Base-by-base conservation (phyloP, 1,140 invertebrate genomes). In the Vanessa atalanta region DNA sequence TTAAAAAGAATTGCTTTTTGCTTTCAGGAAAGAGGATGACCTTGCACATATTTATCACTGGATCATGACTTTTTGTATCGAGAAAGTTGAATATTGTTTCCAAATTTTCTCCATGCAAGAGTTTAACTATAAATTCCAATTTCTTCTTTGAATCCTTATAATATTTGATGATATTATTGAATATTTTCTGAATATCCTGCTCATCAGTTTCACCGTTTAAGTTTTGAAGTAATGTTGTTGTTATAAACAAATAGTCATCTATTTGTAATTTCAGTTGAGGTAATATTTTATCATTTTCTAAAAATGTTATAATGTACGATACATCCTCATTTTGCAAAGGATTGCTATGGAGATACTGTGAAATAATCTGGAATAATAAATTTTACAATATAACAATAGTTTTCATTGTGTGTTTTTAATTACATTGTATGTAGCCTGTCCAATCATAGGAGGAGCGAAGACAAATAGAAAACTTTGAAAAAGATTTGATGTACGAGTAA, bases 81-180 rank as follows among this genome's bases (percentile, higher is more conserved):
- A 90, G 78, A 61, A 79, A 92, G 55, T 73, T 78, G 50, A 92
- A 90, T 53, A 92, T 57, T 11, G 84, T 89, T 76, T 92, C 88
- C 37, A 92, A 76, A 74, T 87, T 85, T 73, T 90, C 84, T 68
- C 83, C 84, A 15, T 86, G 71, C 26, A 91, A 63, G 1, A 92
- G 73, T 73, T 88, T 89, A 3, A 84, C 64, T 14, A 90, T 85
- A 75, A 92, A 90, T 48, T 91, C 88, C 13, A 90, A 68, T 77
- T 92, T 92, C 65, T 90, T 91, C 67, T 88, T 91, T 9, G 81
- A 85, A 12, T 89, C 87, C 70, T 82, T 89, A 70, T 90, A 91
- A 66, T 88, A 88, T 77, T 86, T 88, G 26, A 78, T 66, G 0
- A 89, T 68, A 51, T 85, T 85, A 8, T 78, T 82, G 20, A 92